A percentile compares a stretch with the other conserved stretches of the same genome.
Conservation (phyloP, 2,797 vertebrate genomes). For the Glyptemys insculpta region DNA sequence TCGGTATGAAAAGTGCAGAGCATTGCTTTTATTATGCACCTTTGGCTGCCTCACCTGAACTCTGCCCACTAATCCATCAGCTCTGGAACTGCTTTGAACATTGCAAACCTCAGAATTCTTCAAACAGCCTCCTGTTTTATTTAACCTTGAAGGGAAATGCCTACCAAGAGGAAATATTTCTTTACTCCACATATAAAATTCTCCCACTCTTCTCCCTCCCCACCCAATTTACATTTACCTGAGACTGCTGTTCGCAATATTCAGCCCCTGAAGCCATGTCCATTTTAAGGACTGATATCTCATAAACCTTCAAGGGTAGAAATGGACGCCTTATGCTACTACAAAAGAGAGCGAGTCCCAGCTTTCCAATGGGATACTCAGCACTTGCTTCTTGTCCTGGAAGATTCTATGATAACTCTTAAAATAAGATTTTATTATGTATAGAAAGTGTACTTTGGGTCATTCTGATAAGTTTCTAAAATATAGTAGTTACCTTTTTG, state of each 20-base stretch:
- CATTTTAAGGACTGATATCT: not conserved
- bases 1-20: not conserved
- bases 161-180: not conserved
- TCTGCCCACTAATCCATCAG: not conserved
- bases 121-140: not conserved
- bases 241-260: not conserved
- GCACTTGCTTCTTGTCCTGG: not conserved
- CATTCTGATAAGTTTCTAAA: not conserved
- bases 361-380: not conserved
- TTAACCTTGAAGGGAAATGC: not conserved
- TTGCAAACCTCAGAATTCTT: not conserved
- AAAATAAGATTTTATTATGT: not conserved
- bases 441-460: not conserved
- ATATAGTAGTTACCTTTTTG: not conserved
- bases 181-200: not conserved
- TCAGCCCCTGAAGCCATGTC: not conserved
- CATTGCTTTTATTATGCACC: not conserved
- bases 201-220: not conserved
- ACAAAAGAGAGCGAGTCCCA: not conserved
- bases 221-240: not conserved
- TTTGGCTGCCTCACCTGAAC: not conserved
- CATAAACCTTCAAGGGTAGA: not conserved
- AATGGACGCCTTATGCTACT: not conserved
- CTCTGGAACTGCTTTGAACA: not conserved
- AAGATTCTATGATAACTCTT: not conserved